Evolutionary conservation across 2,888 invertebrate species (phyloP).

Genomic region (Clostera curtula): DNA sequence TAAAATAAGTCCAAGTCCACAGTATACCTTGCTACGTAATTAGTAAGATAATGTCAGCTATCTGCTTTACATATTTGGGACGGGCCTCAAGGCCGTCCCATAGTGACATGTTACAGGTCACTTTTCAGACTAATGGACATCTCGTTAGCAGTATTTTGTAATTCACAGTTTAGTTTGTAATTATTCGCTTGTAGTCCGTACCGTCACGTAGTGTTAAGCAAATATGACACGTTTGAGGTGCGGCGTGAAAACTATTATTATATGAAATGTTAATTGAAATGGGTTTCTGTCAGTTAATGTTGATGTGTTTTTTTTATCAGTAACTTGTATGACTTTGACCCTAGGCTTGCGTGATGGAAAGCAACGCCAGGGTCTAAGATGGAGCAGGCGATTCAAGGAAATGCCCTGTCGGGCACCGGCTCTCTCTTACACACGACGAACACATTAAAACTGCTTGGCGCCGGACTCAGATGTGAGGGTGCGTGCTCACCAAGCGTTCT

Average conservation of each 20-base stretch:
- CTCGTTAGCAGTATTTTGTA: constrained; percentile 35
- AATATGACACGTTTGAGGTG: constrained; percentile 5
- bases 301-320: no score
- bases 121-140: constrained; percentile 34
- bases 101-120: constrained; percentile 37
- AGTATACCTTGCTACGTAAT: constrained; percentile 25
- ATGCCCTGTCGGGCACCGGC: no score
- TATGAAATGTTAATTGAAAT: not conserved
- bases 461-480: no score
- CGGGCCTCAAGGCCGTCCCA: constrained; percentile 40
- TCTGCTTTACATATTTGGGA: constrained; percentile 44
- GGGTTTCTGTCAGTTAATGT: no score
- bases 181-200: constrained; percentile 11
- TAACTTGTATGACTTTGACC: no score
- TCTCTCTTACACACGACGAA: no score
- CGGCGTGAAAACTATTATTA: not conserved
- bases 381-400: no score
- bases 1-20: constrained; percentile 13
- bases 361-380: no score
- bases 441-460: no score
- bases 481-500: no score
- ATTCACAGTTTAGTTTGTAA: constrained; percentile 19
- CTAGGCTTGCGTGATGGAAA: no score
- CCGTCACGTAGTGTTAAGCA: constrained; percentile 1
- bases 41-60: constrained; percentile 31